A percentile compares a stretch with the other conserved stretches of the same genome.
phyloP scores from a whole-genome alignment of 2,888 invertebrate species.

The Spilarctia lutea region DNA sequence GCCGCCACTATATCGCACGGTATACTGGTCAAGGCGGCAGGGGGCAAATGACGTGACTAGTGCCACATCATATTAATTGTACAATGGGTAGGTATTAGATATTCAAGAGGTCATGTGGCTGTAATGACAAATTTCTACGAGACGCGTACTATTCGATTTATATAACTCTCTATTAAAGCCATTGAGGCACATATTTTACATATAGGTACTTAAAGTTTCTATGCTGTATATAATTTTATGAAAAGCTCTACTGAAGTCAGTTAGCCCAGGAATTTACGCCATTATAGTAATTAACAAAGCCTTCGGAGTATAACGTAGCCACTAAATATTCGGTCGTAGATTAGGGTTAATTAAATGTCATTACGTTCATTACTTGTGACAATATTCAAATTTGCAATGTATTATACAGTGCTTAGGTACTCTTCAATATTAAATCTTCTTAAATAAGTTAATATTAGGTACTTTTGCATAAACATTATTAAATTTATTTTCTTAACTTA shows the following conservation, averaged over 20 bases:
- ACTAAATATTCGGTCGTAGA: conserved; percentile 27
- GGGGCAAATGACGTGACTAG: neutral
- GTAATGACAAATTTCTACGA: neutral
- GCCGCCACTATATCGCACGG: neutral
- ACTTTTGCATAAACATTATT: neutral
- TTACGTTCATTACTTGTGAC: conserved; percentile 27
- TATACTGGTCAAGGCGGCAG: conserved; percentile 3
- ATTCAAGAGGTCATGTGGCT: neutral
- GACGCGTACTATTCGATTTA: neutral
- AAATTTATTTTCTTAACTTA: neutral
- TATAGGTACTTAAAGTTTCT: neutral
- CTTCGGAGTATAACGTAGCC: conserved; percentile 41
- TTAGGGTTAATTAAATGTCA: conserved; percentile 36
- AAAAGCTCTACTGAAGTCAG: conserved; percentile 28
- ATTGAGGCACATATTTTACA: neutral
- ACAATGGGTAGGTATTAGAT: neutral
- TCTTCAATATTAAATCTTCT: neutral
- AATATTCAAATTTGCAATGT: neutral
- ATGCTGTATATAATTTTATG: conserved; percentile 19
- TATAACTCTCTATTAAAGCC: neutral
- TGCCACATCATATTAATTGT: neutral
- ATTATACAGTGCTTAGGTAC: neutral
- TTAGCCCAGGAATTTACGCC: conserved; percentile 30
- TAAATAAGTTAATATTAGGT: neutral
- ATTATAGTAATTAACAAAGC: conserved; percentile 47